Evolutionary conservation across 2,797 vertebrate genomes (phyloP), one percentile per base, ranked within the genome.

Genomic region (Phoeniculus purpureus): DNA sequence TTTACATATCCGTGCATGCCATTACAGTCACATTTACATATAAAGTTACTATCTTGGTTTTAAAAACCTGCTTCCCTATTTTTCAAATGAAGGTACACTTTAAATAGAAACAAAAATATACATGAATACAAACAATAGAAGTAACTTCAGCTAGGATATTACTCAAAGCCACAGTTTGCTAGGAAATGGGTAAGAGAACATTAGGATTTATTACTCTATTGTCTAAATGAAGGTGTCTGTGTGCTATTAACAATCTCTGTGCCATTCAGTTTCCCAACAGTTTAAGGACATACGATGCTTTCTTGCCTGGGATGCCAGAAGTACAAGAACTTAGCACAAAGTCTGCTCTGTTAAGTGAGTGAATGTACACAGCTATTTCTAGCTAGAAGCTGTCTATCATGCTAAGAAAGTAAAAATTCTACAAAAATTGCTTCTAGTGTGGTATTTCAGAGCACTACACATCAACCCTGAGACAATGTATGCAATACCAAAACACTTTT

Each of bases 141-240:
- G 34, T 45, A 87, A 45, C n/a, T 9, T 84, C 61, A 34, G n/a
- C n/a, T 12, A 60, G 2, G 12, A 66, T 34, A 58, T 80, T 61
- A 79, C 32, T 80, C 66, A 78, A 81, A 79, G 34, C 10, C 54
- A 73, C 17, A 62, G 21, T 75, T 85, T 74, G 22, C 31, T 37
- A 86, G 84, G 58, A 94, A 82, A 76, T 32, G 20, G 55, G 43
- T 6, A 67, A 76, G 26, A 60, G 54, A 87, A 83, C 48, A 20
- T 26, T 10, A 85, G 81, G 80, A 94, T 89, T 83, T 91, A 92
- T 91, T 89, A 52, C 26, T 31, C 52, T 73, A 59, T 89, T 89
- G 88, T 86, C 59, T 77, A 80, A 88, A 80, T 17, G 50, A 91
- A 89, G 58, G 34, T 72, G 19, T 16, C 87, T 76, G n/a, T 34